Conservation (phyloP, 2,888 invertebrate genomes). For the Cheilosia pagana region DNA sequence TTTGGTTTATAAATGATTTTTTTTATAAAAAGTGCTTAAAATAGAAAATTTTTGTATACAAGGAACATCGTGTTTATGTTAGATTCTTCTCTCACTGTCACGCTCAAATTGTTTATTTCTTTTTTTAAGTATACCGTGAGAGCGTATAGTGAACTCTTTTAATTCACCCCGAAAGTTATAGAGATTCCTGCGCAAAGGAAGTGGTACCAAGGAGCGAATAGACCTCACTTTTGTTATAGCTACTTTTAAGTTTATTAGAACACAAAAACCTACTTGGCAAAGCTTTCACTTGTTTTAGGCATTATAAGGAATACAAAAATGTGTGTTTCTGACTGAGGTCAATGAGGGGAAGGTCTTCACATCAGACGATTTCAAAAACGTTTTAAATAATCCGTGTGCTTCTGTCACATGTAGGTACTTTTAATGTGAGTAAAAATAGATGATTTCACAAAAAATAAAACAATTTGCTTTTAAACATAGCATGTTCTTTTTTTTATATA, state of each 20-base stretch:
- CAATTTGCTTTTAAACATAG: no score
- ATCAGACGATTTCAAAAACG: neutral
- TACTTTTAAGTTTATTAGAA: neutral
- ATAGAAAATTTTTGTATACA: conserved; percentile 28
- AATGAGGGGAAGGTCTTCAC: conserved; percentile 15
- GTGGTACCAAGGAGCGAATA: neutral
- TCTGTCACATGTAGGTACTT: neutral
- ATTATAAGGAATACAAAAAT: conserved; percentile 6
- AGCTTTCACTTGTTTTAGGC: neutral
- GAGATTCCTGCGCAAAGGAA: conserved; percentile 29
- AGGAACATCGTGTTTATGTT: conserved; percentile 33
- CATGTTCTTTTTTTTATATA: no score
- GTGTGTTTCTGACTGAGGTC: neutral
- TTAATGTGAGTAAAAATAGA: no score
- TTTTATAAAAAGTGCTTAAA: neutral
- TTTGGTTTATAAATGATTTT: neutral
- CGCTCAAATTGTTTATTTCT: neutral
- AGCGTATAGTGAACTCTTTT: conserved; percentile 11
- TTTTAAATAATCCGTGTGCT: neutral
- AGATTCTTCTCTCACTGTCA: conserved; percentile 23
- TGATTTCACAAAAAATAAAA: no score
- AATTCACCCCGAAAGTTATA: neutral
- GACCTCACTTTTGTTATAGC: neutral
- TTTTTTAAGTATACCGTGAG: conserved; percentile 14
- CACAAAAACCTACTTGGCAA: neutral